Evolutionary conservation across 2,113 vertebrate genomes (phyloP).

Genomic region (Rhagologus leucostigma): DNA sequence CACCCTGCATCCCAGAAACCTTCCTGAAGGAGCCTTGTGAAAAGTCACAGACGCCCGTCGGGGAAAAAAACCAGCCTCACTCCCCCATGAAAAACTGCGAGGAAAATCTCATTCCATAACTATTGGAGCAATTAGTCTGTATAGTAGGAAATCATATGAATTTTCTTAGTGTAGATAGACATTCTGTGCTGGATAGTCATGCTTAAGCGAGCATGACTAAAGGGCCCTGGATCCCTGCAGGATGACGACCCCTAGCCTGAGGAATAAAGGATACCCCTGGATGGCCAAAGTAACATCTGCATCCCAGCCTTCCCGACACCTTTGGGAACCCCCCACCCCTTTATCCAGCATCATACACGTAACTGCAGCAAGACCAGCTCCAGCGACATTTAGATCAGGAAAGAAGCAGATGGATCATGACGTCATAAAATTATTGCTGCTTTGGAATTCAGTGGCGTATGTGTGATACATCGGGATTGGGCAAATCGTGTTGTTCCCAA

Average conservation of each 20-base stretch:
- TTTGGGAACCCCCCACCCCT: not conserved
- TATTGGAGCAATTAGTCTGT: not conserved
- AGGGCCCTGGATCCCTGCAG: too few relatives aligned
- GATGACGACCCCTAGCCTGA: not conserved
- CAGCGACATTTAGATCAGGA: not conserved
- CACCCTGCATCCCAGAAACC: not conserved
- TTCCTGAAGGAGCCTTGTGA: not conserved
- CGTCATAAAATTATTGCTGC: accelerated
- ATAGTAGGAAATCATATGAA: accelerated
- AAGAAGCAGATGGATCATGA: not conserved
- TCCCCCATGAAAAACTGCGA: not conserved
- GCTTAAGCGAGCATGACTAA: too few relatives aligned
- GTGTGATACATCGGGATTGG: too few relatives aligned
- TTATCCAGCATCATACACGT: not conserved
- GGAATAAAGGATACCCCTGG: not conserved
- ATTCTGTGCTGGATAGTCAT: not conserved
- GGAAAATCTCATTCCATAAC: not conserved
- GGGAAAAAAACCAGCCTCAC: accelerated
- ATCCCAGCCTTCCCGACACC: not conserved
- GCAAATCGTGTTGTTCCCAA: too few relatives aligned
- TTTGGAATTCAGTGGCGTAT: not conserved
- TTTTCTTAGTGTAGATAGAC: not conserved
- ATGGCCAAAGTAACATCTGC: too few relatives aligned
- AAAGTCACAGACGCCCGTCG: not conserved
- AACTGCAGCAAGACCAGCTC: not conserved